Evolutionary conservation across 2,888 invertebrate genomes (phyloP), one percentile per base, ranked within the genome.

Genomic region (Leptothorax acervorum): DNA sequence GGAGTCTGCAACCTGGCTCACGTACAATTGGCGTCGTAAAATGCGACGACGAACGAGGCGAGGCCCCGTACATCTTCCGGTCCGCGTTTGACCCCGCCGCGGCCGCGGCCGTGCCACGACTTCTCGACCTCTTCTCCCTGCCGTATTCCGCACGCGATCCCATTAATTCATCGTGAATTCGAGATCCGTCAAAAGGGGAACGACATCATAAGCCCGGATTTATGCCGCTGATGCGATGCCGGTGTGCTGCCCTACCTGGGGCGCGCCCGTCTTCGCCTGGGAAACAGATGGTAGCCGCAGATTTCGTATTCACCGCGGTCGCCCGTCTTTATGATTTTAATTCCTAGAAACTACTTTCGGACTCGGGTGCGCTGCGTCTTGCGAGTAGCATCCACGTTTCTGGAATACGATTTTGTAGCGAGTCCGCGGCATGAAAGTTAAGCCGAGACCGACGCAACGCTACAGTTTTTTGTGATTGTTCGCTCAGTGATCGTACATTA

Each of bases 261-360:
- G 79, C 81, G 85, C 66, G 83, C n/a, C n/a, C 55, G 15, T 75
- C 68, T 15, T 83, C 85, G 57, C 42, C 70, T 81, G 53, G 74
- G 81, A 71, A 74, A 82, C 68, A 75, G 81, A 45, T 81, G 85
- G 78, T 66, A 79, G 73, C 79, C 60, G 63, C 39, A 70, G 86
- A 87, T 91, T 89, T 88, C 81, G 90, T 91, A 91, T 91, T 91
- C 90, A 83, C 83, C 65, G 42, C 76, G 81, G 84, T 74, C 83
- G 83, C 78, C 42, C 85, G 86, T 87, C 89, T 92, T 92, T 92
- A 92, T 87, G 89, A 92, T 92, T 92, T 92, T 90, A 92, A 92
- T 92, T 92, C 90, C 85, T 90, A 86, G 90, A 92, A 90, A 71
- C 85, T 85, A 81, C 83, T 88, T 85, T 88, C 70, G 6, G 35